These are phyloP conservation scores for Torymus tubicola DNA, from an alignment of 2,888 invertebrate genomes.

Conservation along the genomic window DNA sequence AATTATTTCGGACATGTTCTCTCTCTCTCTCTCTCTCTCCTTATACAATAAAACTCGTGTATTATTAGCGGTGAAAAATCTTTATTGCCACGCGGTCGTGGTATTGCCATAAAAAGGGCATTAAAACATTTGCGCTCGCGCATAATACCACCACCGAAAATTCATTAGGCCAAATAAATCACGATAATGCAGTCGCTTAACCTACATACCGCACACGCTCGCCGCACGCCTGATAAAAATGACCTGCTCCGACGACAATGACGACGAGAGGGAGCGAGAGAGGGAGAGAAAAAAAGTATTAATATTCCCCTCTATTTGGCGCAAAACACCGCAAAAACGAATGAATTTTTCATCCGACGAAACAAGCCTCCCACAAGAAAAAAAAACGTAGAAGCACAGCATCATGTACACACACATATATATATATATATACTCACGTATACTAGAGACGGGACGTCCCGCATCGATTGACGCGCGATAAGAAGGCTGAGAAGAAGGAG, in stretches of 20 bases:
- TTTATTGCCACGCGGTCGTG: too few relatives aligned
- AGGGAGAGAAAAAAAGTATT: conserved; percentile 6
- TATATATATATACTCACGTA: too few relatives aligned
- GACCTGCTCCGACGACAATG: too few relatives aligned
- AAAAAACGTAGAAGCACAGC: neutral
- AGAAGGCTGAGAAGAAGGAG: conserved; percentile 11
- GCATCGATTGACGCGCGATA: conserved; percentile 48
- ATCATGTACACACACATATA: neutral
- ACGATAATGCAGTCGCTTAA: neutral
- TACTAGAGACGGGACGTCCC: neutral
- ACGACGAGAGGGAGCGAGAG: too few relatives aligned
- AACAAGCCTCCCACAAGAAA: neutral
- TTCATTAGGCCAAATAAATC: too few relatives aligned
- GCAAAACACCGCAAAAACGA: conserved; percentile 8
- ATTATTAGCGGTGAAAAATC: too few relatives aligned
- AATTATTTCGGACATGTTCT: too few relatives aligned
- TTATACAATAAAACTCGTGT: too few relatives aligned
- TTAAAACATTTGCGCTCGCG: too few relatives aligned
- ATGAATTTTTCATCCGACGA: conserved; percentile 43
- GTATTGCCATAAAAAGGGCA: too few relatives aligned
- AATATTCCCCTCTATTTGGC: conserved; percentile 16
- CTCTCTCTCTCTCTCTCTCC: too few relatives aligned
- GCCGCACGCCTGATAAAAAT: neutral
- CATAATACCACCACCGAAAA: too few relatives aligned
- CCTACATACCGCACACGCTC: neutral